Conservation (phyloP, 2,113 vertebrate species). For the Stigmatopora argus region DNA sequence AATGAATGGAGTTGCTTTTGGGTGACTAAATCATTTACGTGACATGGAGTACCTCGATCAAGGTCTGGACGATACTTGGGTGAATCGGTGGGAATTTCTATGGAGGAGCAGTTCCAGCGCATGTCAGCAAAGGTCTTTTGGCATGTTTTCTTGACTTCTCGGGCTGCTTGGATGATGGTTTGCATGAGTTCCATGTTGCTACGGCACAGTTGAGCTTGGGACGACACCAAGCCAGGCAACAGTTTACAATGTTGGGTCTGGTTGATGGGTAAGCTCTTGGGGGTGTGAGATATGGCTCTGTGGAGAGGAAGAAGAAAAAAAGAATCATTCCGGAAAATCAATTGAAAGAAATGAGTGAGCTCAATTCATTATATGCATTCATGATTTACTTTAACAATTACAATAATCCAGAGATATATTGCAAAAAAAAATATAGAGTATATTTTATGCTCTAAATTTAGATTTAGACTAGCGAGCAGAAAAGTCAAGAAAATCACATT, state of each 20-base stretch:
- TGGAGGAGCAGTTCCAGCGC: conserved; percentile 98
- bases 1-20: not conserved
- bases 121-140: conserved; percentile 91
- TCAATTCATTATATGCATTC: no score
- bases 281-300: conserved; percentile 85
- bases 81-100: conserved; percentile 78
- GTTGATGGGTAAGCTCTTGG: conserved; percentile 79
- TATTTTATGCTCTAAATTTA: no score
- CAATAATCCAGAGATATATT: no score
- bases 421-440: no score
- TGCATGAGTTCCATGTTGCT: conserved; percentile 98
- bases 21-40: not conserved
- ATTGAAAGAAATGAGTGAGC: no score
- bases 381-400: no score
- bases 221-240: conserved; percentile 87
- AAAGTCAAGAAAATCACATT: no score
- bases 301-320: not conserved
- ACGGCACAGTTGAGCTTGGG: conserved; percentile 93
- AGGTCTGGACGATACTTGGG: conserved; percentile 89
- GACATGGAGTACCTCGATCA: conserved; percentile 81
- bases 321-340: no score
- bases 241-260: conserved; percentile 95
- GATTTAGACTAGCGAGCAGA: no score
- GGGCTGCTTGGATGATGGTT: conserved; percentile 85
- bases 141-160: conserved; percentile 90